phyloP scores from a whole-genome alignment of 2,888 invertebrate species.

The Hirtodrosophila cameraria region DNA sequence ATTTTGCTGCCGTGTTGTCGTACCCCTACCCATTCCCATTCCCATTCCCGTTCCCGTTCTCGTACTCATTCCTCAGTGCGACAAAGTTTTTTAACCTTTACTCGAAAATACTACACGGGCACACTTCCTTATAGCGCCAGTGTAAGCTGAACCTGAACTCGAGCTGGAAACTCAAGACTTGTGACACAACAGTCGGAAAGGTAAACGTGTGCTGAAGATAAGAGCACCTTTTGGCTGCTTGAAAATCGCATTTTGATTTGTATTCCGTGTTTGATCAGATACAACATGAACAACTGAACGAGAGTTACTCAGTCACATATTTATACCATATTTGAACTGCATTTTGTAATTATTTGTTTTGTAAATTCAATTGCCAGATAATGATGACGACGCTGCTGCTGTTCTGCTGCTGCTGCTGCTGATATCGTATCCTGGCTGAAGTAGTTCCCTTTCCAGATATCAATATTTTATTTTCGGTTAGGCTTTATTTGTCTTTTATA shows the following conservation, averaged over 20 bases:
- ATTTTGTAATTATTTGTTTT: constrained; percentile 81
- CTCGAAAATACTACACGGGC: constrained; percentile 9
- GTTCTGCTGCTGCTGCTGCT: constrained; percentile 3
- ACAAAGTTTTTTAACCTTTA: constrained; percentile 75
- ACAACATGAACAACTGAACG: constrained; percentile 38
- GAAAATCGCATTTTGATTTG: constrained; percentile 83
- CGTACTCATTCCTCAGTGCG: constrained; percentile 44
- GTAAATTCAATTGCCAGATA: constrained; percentile 83
- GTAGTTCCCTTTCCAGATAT: constrained; percentile 18
- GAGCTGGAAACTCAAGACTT: constrained; percentile 1
- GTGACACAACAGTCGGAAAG: constrained; percentile 22
- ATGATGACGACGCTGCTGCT: constrained; percentile 62
- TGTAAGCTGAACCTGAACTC: constrained; percentile 21
- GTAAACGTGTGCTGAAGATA: constrained; percentile 65
- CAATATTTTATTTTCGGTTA: constrained; percentile 58
- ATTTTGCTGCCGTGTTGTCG: constrained; percentile 61
- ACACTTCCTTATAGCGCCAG: constrained; percentile 57
- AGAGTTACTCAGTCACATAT: constrained; percentile 52
- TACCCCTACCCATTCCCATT: background rate
- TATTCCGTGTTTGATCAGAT: constrained; percentile 81
- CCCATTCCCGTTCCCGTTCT: background rate
- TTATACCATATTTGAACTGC: constrained; percentile 57
- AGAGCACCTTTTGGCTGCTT: constrained; percentile 64
- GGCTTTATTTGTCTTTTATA: constrained; percentile 37
- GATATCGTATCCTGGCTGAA: constrained; percentile 12